These are phyloP conservation scores for Chrysotoxum bicinctum DNA, from an alignment of 2,888 invertebrate genomes.

Conservation along the genomic window DNA sequence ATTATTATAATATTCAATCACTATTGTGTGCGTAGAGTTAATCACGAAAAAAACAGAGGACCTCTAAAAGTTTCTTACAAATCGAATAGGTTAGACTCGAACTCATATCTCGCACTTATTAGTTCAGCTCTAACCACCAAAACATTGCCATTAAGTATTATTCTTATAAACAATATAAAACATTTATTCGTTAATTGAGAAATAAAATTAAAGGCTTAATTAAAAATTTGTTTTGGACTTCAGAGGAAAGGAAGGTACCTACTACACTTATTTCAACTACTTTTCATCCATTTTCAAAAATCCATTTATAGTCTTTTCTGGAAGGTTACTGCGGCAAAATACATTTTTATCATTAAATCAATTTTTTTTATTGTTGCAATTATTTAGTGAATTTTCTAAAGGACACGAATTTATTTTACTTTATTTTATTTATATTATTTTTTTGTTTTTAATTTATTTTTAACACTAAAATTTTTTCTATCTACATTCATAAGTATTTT, in stretches of 20 bases:
- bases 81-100: too few species aligned
- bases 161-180: conserved; percentile 3
- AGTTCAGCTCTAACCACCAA: too few species aligned
- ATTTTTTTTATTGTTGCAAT: conserved; percentile 19
- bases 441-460: conserved; percentile 24
- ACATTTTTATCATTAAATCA: not conserved
- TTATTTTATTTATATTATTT: conserved; percentile 3
- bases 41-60: too few species aligned
- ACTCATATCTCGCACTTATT: too few species aligned
- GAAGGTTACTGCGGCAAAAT: conserved; percentile 53
- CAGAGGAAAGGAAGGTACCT: not conserved
- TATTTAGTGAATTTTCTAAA: conserved; percentile 26
- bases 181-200: not conserved
- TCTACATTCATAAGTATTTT: conserved; percentile 71
- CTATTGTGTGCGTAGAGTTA: too few species aligned
- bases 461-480: conserved; percentile 61
- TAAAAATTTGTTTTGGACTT: not conserved
- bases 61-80: too few species aligned
- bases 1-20: too few species aligned
- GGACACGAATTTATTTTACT: conserved; percentile 38
- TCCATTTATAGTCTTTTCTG: conserved; percentile 31
- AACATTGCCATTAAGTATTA: not conserved
- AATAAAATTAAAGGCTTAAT: not conserved
- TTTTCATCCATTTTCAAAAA: not conserved
- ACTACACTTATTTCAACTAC: not conserved